Evolutionary conservation across 2,797 vertebrate species (phyloP).

Genomic region (Centropyge bicolor): DNA sequence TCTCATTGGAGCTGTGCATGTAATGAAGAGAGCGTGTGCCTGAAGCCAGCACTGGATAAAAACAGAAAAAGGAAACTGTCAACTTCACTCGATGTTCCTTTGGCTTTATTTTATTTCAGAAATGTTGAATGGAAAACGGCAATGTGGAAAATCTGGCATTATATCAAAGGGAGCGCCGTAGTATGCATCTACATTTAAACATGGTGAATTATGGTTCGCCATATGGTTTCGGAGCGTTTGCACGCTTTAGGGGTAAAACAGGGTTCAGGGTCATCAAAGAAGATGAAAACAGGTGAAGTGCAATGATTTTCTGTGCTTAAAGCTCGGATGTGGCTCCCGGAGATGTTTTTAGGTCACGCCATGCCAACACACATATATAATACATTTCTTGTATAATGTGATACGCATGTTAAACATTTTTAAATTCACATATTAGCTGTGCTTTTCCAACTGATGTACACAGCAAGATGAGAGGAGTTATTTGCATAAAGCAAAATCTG

Average conservation of each 20-base stretch:
- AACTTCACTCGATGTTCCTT: constrained; percentile 48
- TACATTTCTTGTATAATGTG: constrained; percentile 11
- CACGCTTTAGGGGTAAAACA: constrained; percentile 31
- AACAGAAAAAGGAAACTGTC: constrained; percentile 46
- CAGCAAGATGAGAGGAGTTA: constrained; percentile 45
- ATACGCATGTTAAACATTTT: constrained; percentile 34
- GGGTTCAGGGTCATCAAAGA: constrained; percentile 38
- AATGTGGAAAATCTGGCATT: constrained; percentile 51
- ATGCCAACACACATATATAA: constrained; percentile 36
- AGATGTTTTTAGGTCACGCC: not conserved
- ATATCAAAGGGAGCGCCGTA: constrained; percentile 49
- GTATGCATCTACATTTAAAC: constrained; percentile 61
- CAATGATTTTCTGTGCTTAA: constrained; percentile 8
- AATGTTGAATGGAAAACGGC: constrained; percentile 52
- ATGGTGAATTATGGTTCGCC: constrained; percentile 24
- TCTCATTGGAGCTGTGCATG: constrained; percentile 62
- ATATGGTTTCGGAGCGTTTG: constrained; percentile 33
- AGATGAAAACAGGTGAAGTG: constrained; percentile 27
- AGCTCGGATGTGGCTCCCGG: constrained; percentile 7
- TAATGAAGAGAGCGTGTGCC: constrained; percentile 65
- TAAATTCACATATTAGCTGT: constrained; percentile 23
- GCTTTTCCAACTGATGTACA: constrained; percentile 30
- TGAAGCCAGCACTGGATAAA: constrained; percentile 56
- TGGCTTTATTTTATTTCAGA: constrained; percentile 64
- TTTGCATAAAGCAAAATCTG: constrained; percentile 56